Conservation (phyloP, 2,888 invertebrate species). For the Lepidocyrtinus sp. region DNA sequence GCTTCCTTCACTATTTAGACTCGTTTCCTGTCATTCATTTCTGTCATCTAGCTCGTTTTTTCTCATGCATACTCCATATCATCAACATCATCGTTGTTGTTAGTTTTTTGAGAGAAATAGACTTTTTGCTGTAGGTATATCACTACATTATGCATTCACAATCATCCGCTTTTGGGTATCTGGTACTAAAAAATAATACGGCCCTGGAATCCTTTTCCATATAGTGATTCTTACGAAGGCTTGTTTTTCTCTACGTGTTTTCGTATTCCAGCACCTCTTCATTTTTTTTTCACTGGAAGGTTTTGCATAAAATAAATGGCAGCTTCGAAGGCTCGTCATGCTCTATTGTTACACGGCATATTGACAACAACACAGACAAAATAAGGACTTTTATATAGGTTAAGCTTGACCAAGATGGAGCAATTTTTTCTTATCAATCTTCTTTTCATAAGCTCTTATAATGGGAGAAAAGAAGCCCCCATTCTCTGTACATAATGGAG, state of each 20-base stretch:
- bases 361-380: conserved; percentile 20
- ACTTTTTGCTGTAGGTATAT: not conserved
- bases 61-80: conserved; percentile 46
- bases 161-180: conserved; percentile 3
- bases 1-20: conserved; percentile 55
- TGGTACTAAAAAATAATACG: not conserved
- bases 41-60: conserved; percentile 55
- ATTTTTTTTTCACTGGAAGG: conserved; percentile 1
- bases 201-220: not conserved
- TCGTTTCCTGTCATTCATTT: conserved; percentile 60
- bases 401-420: conserved; percentile 50
- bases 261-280: conserved; percentile 12
- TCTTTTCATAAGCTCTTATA: conserved; percentile 27
- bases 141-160: conserved; percentile 6
- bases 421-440: conserved; percentile 55
- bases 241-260: not conserved
- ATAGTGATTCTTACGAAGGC: not conserved
- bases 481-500: conserved; percentile 38
- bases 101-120: not conserved
- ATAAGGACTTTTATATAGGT: conserved; percentile 31
- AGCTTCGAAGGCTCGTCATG: conserved; percentile 1
- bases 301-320: not conserved
- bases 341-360: not conserved
- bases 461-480: conserved; percentile 22
- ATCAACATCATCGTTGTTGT: conserved; percentile 7